Conservation (phyloP, 2,888 invertebrate genomes). For the Pteria penguin region DNA sequence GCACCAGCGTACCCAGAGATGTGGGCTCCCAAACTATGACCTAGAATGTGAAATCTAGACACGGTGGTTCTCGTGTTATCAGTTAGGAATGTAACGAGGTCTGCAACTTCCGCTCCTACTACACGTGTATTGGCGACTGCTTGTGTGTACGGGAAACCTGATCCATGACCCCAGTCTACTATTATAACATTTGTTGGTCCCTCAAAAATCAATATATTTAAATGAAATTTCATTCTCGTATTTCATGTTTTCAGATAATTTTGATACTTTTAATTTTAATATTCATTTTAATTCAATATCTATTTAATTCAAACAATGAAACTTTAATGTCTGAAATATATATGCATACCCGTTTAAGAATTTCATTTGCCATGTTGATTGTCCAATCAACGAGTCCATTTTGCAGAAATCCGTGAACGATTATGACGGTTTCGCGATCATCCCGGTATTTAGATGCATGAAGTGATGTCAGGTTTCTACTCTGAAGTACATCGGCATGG, state of each 20-base stretch:
- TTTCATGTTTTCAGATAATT: too few relatives aligned
- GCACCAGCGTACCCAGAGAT: constrained; percentile 93
- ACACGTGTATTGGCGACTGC: constrained; percentile 79
- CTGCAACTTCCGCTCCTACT: constrained; percentile 77
- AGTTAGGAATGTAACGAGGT: constrained; percentile 65
- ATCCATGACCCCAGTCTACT: constrained; percentile 72
- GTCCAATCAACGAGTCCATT: constrained; percentile 62
- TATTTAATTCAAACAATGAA: too few relatives aligned
- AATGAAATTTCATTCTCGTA: too few relatives aligned
- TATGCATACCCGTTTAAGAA: constrained; percentile 58
- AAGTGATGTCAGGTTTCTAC: too few relatives aligned
- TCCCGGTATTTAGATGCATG: constrained; percentile 57
- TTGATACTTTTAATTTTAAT: too few relatives aligned
- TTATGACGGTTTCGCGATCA: constrained; percentile 56
- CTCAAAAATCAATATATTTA: too few relatives aligned
- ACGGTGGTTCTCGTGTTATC: constrained; percentile 39
- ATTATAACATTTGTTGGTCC: constrained; percentile 67
- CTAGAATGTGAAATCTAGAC: constrained; percentile 88
- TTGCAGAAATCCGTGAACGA: constrained; percentile 72
- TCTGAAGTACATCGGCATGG: too few relatives aligned
- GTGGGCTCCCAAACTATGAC: constrained; percentile 93
- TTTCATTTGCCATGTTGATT: constrained; percentile 55
- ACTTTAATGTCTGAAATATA: neutral
- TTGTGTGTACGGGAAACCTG: constrained; percentile 76
- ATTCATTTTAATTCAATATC: too few relatives aligned